Percentiles rank a stretch among this genome's conserved stretches.
Evolutionary conservation across 2,888 invertebrate genomes (phyloP).

Genomic region (Hemithea aestivaria): DNA sequence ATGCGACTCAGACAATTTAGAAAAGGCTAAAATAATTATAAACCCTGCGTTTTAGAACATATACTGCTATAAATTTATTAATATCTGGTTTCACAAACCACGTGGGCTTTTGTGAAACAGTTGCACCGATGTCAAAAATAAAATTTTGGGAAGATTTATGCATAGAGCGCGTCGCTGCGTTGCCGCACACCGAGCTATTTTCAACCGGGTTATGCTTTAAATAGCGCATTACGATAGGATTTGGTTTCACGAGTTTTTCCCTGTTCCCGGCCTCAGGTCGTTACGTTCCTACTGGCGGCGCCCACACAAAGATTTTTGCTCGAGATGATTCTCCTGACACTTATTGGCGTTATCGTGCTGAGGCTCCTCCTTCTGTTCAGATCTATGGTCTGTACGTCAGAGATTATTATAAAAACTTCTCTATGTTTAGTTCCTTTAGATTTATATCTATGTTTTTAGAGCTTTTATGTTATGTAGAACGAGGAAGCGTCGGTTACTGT

Average conservation of each 20-base stretch:
- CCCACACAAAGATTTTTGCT: conserved; percentile 63
- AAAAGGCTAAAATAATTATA: too few species aligned
- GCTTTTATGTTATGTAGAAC: conserved; percentile 6
- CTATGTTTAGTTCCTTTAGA: conserved; percentile 8
- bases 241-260: conserved; percentile 78
- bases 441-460: conserved; percentile 12
- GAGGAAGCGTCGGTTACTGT: conserved; percentile 23
- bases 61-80: too few species aligned
- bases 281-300: conserved; percentile 55
- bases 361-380: conserved; percentile 30
- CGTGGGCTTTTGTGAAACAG: conserved; percentile 43
- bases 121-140: conserved; percentile 70
- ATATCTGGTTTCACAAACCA: conserved; percentile 2
- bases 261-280: conserved; percentile 62
- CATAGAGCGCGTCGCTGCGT: conserved; percentile 72
- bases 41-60: too few species aligned
- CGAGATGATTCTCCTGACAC: conserved; percentile 53
- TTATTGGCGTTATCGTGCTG: conserved; percentile 42
- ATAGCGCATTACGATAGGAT: conserved; percentile 79
- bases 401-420: conserved; percentile 17
- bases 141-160: conserved; percentile 76
- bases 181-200: conserved; percentile 75
- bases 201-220: conserved; percentile 77
- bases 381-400: conserved; percentile 27
- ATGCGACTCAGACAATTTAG: too few species aligned